Conservation (phyloP, 2,797 vertebrate species). For the Amniataba percoides region DNA sequence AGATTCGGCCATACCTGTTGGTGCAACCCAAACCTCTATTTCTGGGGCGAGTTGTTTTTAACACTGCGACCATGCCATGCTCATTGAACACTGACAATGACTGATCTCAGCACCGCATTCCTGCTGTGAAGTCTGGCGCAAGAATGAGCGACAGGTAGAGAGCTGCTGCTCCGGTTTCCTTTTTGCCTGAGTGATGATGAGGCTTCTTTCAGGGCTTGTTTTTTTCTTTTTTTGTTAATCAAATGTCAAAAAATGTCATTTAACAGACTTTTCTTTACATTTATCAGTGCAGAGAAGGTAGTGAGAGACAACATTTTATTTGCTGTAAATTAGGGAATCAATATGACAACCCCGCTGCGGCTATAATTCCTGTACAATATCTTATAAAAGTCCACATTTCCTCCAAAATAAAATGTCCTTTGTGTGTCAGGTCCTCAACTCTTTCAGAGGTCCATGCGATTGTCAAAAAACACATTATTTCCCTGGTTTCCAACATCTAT, state of each 20-base stretch:
- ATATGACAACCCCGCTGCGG: conserved; percentile 39
- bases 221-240: neutral
- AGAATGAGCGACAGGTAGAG: conserved; percentile 76
- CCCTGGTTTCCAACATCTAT: conserved; percentile 62
- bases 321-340: conserved; percentile 47
- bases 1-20: conserved; percentile 68
- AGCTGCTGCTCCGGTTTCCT: conserved; percentile 61
- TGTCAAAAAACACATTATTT: conserved; percentile 71
- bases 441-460: conserved; percentile 64
- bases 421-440: conserved; percentile 26
- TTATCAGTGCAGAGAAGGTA: conserved; percentile 21
- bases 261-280: conserved; percentile 3
- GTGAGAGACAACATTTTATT: conserved; percentile 67
- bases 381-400: conserved; percentile 34
- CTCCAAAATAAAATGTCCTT: conserved; percentile 22
- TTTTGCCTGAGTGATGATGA: conserved; percentile 31
- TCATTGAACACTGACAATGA: conserved; percentile 84
- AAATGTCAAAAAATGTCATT: neutral
- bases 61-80: conserved; percentile 77
- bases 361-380: conserved; percentile 45
- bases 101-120: conserved; percentile 81
- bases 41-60: conserved; percentile 80
- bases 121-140: conserved; percentile 81
- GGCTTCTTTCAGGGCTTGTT: conserved; percentile 13
- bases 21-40: conserved; percentile 80